Evolutionary conservation across 2,113 vertebrate genomes (phyloP).

Genomic region (Anseranas semipalmata): DNA sequence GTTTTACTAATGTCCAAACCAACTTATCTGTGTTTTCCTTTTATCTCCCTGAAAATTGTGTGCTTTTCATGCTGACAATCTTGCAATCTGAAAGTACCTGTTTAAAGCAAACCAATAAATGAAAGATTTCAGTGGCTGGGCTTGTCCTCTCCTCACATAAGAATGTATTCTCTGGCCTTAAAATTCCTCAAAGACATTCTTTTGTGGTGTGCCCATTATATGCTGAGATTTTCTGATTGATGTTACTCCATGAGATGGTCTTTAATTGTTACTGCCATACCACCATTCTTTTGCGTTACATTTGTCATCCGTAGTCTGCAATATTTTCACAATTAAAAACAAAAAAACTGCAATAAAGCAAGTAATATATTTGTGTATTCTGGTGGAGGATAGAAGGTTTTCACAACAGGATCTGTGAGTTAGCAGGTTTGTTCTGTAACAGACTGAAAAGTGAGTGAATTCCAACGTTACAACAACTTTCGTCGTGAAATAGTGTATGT

Average conservation of each 20-base stretch:
- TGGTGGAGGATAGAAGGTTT: background rate
- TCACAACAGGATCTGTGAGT: background rate
- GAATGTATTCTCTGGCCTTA: constrained; percentile 28
- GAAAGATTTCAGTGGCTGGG: background rate
- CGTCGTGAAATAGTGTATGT: background rate
- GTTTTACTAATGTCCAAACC: background rate
- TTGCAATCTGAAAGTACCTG: background rate
- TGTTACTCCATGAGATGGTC: background rate
- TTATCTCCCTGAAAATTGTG: background rate
- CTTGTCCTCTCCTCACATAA: background rate
- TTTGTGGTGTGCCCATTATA: background rate
- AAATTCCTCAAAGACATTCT: constrained; percentile 12
- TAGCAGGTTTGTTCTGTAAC: background rate
- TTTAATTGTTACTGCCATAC: background rate
- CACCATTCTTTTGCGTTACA: background rate
- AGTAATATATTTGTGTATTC: background rate
- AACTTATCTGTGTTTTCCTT: background rate
- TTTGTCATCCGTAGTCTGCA: background rate
- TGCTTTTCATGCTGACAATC: background rate
- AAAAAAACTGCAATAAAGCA: background rate
- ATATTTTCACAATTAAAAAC: background rate
- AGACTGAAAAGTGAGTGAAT: background rate
- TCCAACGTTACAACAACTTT: background rate
- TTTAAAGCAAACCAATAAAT: background rate
- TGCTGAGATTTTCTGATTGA: background rate